Evolutionary conservation across 2,888 invertebrate genomes (phyloP), one percentile per base, ranked within the genome.

Genomic region (Caenorhabditis sp.): DNA sequence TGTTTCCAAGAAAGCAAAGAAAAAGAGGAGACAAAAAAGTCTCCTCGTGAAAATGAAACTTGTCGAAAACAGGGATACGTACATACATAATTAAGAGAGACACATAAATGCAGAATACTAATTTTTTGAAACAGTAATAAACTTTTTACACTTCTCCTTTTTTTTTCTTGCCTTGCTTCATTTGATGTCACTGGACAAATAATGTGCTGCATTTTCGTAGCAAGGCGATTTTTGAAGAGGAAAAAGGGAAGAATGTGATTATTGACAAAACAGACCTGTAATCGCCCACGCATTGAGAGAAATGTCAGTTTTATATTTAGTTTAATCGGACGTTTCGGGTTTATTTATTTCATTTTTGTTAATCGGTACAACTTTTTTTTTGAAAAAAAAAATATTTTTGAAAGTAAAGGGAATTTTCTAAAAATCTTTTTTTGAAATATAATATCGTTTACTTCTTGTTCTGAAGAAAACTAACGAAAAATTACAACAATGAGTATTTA

Each of bases 1-100:
- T 26, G 10, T 31, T 31, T n/a, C 25, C 27, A 43, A 57, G 52
- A 31, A 43, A 1, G 20, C n/a, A 14, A 27, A 49, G 58, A 63
- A 52, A 52, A 59, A 25, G 17, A 38, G 25, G 26, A 53, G 10
- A 21, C n/a, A 65, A 53, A n/a, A n/a, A 27, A 21, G 58, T 36
- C 49, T 65, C 65, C 14, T 43, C 43, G 43, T 7, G 59, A 65
- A 59, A 59, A 59, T 65, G 65, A 59, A 53, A 64, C 57, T 57
- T 63, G 49, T 56, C 21, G 5, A 63, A 56, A 59, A 49, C 38
- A 58, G 26, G 12, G 38, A 36, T 25, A 17, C 23, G 17, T 21
- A 54, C 53, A 57, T 31, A 57, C 1, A 5, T 57, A 23, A 38
- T 38, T 59, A 38, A 20, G 59, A 20, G 23, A 14, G 26, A 59